Evolutionary conservation across 1,140 invertebrate species (phyloP), one percentile per base, ranked within the genome.

Genomic region (Lutraria rhynchaena): DNA sequence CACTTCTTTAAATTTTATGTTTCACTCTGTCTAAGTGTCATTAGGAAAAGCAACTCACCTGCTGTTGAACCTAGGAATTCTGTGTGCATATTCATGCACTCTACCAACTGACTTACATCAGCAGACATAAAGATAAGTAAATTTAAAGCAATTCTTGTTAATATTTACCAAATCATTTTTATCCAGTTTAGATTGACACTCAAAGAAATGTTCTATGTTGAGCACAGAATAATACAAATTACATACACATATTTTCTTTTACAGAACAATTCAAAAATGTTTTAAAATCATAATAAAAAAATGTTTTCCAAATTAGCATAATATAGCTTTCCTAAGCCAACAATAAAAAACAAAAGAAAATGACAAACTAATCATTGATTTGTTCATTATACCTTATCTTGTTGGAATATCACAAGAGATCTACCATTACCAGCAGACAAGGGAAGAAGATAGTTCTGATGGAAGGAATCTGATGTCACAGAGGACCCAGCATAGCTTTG

Each of bases 301-400:
- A 49, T 11, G 9, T 49, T 49, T 49, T 49, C 44, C 11, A 9
- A 49, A 49, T 11, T 11, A 11, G 11, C 9, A 49, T 49, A 49
- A 49, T 49, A 11, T 49, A 19, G 19, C 44, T 19, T 49, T 11
- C 19, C 19, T 49, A 11, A 11, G 11, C 9, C 9, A 49, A 65
- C 33, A 35, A 15, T 65, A 7, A 35, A 2, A 60, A 5, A 75
- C 1, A 58, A 41, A 5, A 37, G 19, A 33, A 71, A 53, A 31
- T n/a, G 3, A 29, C 3, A n/a, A 13, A 51, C 49, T 33, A 17
- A 17, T 37, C n/a, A n/a, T n/a, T n/a, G n/a, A n/a, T n/a, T n/a
- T n/a, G n/a, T n/a, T n/a, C n/a, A n/a, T n/a, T 27, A 49, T 61
- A 81, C 78, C 70, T 81, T 81, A 51, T 81, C 58, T 57, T 81